phyloP scores from a whole-genome alignment of 2,113 vertebrate genomes.

The Erinaceus europaeus region DNA sequence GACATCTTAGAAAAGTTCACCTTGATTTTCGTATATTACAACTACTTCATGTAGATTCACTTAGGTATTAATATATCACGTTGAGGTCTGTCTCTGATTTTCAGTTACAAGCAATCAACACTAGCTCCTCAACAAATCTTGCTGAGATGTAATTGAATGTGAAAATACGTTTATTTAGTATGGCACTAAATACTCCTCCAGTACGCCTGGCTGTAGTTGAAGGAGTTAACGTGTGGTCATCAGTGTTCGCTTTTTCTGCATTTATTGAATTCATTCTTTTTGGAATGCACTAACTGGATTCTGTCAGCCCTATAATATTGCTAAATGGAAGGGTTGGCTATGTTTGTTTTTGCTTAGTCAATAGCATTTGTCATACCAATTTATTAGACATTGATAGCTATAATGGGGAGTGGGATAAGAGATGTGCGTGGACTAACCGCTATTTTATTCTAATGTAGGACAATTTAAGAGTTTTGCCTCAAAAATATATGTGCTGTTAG shows the following conservation, averaged over 20 bases:
- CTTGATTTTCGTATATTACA: neutral
- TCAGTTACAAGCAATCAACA: conserved; percentile 62
- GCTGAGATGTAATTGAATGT: conserved; percentile 73
- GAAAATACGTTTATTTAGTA: conserved; percentile 69
- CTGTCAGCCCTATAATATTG: neutral
- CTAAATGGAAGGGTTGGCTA: neutral
- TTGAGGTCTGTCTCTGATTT: conserved; percentile 45
- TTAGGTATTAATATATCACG: neutral
- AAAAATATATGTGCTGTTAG: neutral
- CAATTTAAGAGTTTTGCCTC: neutral
- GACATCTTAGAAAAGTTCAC: neutral
- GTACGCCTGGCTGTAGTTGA: conserved; percentile 71
- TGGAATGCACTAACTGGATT: conserved; percentile 35
- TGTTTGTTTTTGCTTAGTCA: neutral
- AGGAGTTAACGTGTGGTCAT: conserved; percentile 72
- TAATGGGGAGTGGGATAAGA: neutral
- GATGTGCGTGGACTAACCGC: neutral
- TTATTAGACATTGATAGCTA: neutral
- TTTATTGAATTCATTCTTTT: conserved; percentile 17
- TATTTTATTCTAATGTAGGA: neutral
- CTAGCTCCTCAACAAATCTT: conserved; percentile 61
- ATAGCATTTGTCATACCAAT: neutral
- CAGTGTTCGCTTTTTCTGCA: conserved; percentile 31
- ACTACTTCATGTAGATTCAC: neutral
- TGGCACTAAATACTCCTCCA: conserved; percentile 58